Base-by-base conservation (phyloP, 2,888 invertebrate genomes). In the Meteorus colon region DNA sequence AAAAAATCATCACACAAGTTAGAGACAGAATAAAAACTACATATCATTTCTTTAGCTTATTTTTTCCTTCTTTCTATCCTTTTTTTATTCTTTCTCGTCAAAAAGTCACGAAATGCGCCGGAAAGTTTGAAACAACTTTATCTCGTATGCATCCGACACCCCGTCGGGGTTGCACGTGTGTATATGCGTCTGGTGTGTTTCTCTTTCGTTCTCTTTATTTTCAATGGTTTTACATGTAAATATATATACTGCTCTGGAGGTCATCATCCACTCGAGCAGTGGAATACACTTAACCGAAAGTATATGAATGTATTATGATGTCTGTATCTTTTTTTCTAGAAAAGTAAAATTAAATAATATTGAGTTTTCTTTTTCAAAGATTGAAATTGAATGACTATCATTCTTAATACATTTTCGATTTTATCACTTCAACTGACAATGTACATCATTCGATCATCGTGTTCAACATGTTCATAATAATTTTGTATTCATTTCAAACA, bases 111-210 rank as follows among this genome's bases (percentile, higher is more conserved):
- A 76, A 78, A 77, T 77, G 78, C 81, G 83, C 82, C 83, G 83
- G 82, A 83, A 84, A 83, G 82, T 82, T 77, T 82, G 81, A 82
- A 81, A 82, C 81, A 83, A 82, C 82, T 83, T 81, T 83, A 85
- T 85, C 85, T 83, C 79, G 79, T 81, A 80, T 83, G 85, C 83
- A 85, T 85, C 85, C 83, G 83, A 84, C 84, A 84, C 84, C 83
- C 84, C 82, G 80, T 73, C 78, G 79, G 72, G 60, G 75, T 79
- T 78, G 77, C 81, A 80, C 79, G 81, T 78, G 75, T 79, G 76
- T 65, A 77, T 34, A 73, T 55, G 55, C 4, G 24, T 55, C 55
- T 55, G 6, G 4, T 31, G 12, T 68, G 37, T 27, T 31, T 68
- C 29, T 34, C 3, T 29, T 51, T 55, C 55, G 51, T 12, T 55